These are phyloP conservation scores for human (Homo sapiens) DNA, from an alignment of 2,113 vertebrate species.

Conservation along the genomic window GRCh38 chr5:152393001-152393500, in stretches of 20 bases:
- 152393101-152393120: neutral
- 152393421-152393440: neutral
- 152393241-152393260: neutral
- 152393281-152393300: neutral
- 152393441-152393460: neutral
- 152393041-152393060: neutral
- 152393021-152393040: neutral
- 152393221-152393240: neutral
- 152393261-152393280: neutral
- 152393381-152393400: neutral
- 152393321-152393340: neutral
- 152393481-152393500: neutral
- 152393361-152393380: neutral
- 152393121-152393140: neutral
- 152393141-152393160: neutral
- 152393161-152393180: neutral
- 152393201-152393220: neutral
- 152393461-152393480: neutral
- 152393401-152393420: neutral
- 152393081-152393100: neutral
- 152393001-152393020: neutral
- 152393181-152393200: neutral
- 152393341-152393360: neutral
- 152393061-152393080: neutral
- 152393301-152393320: neutral